These are phyloP conservation scores for Myxocyprinus asiaticus DNA, from an alignment of 2,113 vertebrate species.

Conservation along the genomic window DNA sequence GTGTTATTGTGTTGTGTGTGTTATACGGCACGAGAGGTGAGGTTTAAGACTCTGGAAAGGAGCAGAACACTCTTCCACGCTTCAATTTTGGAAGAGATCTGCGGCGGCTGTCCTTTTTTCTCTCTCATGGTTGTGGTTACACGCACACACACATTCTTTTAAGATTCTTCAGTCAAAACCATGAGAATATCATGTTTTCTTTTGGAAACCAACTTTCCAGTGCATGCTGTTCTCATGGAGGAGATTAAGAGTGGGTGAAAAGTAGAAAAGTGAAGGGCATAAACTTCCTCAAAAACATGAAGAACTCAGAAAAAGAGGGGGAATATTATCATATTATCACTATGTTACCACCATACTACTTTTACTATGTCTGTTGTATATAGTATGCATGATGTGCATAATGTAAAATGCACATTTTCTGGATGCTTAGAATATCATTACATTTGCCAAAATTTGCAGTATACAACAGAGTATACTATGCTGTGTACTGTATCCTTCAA, in stretches of 20 bases:
- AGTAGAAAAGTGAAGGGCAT: conserved; percentile 5
- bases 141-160: conserved; percentile 35
- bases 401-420: too few species aligned
- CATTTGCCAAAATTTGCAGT: too few species aligned
- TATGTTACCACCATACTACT: too few species aligned
- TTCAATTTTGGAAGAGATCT: conserved; percentile 32
- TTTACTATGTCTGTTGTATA: too few species aligned
- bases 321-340: too few species aligned
- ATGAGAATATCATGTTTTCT: conserved; percentile 45
- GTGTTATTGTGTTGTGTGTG: neutral
- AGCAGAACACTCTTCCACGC: conserved; percentile 23
- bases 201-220: conserved; percentile 46
- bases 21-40: conserved; percentile 25
- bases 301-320: neutral
- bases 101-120: conserved; percentile 41
- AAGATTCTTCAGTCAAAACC: conserved; percentile 37
- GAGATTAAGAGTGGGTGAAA: conserved; percentile 26
- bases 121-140: conserved; percentile 51
- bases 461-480: too few species aligned
- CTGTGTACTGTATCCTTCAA: too few species aligned
- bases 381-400: too few species aligned
- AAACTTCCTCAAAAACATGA: conserved; percentile 18
- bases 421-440: too few species aligned
- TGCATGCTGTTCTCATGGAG: conserved; percentile 9
- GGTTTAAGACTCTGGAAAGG: conserved; percentile 1